Evolutionary conservation across 2,797 vertebrate species (phyloP).

Genomic region (Acanthornis magna): DNA sequence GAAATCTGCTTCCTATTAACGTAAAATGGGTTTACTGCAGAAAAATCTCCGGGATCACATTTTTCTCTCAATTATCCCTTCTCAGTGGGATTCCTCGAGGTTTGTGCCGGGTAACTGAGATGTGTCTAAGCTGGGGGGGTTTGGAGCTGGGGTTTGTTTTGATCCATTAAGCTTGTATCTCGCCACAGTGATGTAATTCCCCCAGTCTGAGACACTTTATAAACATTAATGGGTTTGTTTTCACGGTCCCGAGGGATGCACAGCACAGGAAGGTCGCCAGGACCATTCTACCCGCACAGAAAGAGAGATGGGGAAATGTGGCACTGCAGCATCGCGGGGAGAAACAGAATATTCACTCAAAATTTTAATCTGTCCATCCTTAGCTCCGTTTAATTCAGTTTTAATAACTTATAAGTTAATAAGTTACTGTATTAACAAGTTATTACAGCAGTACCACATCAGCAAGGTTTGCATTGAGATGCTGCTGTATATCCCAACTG

Average conservation of each 20-base stretch:
- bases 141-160: conserved; percentile 15
- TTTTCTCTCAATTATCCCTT: conserved; percentile 35
- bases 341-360: neutral
- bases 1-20: conserved; percentile 57
- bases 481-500: rapidly evolving
- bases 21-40: neutral
- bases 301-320: neutral
- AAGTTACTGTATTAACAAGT: neutral
- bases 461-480: neutral
- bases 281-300: neutral
- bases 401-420: neutral
- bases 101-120: neutral
- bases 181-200: neutral
- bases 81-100: conserved; percentile 3
- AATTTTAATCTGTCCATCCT: neutral
- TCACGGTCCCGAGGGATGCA: rapidly evolving
- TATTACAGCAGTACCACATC: neutral
- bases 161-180: conserved; percentile 29
- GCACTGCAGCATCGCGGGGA: neutral
- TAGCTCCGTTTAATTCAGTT: neutral
- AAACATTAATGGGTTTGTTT: conserved; percentile 32
- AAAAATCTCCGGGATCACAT: conserved; percentile 15
- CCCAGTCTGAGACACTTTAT: neutral
- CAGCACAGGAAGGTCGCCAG: neutral
- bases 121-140: neutral